Evolutionary conservation across 2,113 vertebrate species (phyloP).

Genomic region (Chaetops frenatus): DNA sequence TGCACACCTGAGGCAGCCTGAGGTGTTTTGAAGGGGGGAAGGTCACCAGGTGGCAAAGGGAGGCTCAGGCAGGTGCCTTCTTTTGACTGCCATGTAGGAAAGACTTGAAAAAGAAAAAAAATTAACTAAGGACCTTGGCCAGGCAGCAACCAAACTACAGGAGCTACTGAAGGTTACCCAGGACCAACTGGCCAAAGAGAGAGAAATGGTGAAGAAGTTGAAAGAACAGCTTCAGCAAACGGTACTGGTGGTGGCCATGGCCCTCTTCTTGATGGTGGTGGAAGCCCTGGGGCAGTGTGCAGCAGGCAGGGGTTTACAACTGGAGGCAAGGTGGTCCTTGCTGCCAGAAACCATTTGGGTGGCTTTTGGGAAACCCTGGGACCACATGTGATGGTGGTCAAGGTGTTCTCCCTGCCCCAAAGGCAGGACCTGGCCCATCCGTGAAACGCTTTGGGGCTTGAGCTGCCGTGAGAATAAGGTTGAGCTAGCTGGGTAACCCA

Average conservation of each 20-base stretch:
- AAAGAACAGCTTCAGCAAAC: constrained; percentile 78
- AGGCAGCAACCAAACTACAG: constrained; percentile 88
- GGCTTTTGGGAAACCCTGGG: background rate
- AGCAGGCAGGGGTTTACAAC: background rate
- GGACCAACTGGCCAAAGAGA: constrained; percentile 87
- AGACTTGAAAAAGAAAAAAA: constrained; percentile 91
- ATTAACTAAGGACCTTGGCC: constrained; percentile 85
- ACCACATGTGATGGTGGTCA: accelerated
- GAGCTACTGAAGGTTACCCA: constrained; percentile 85
- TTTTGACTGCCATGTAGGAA: constrained; percentile 70
- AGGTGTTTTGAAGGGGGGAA: background rate
- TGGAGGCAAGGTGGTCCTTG: background rate
- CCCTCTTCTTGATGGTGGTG: background rate
- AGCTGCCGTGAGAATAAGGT: background rate
- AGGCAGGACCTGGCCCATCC: background rate
- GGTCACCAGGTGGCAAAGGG: background rate
- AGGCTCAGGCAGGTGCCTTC: background rate
- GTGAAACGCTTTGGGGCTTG: background rate
- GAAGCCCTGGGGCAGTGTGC: accelerated
- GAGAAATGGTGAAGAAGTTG: constrained; percentile 77
- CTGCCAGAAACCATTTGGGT: background rate
- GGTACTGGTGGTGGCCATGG: constrained; percentile 48
- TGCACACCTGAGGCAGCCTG: accelerated
- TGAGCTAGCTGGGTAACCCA: background rate
- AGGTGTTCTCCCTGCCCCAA: background rate